phyloP scores from a whole-genome alignment of 2,797 vertebrate genomes.

The Morelia viridis region DNA sequence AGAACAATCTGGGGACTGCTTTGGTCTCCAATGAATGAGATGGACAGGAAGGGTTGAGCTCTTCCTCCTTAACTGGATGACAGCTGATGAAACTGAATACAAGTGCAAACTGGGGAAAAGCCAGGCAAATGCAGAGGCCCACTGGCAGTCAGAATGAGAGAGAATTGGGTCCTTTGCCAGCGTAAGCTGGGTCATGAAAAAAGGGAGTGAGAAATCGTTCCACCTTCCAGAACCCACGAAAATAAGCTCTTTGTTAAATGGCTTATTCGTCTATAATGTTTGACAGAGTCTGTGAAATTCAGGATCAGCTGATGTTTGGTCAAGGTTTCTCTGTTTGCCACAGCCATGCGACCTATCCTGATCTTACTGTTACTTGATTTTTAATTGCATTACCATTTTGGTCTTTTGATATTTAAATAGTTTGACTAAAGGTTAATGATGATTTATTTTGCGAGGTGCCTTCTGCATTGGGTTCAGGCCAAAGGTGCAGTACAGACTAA shows the following conservation, averaged over 20 bases:
- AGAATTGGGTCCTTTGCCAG: constrained; percentile 8
- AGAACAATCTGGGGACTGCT: neutral
- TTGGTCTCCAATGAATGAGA: neutral
- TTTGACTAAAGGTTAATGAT: neutral
- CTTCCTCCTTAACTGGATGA: neutral
- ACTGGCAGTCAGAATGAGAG: neutral
- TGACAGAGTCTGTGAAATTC: neutral
- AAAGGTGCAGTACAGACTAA: neutral
- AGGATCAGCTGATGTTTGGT: neutral
- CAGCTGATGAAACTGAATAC: constrained; percentile 8
- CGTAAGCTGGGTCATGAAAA: neutral
- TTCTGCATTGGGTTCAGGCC: neutral
- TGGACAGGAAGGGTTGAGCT: neutral
- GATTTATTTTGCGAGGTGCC: neutral
- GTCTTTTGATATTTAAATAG: neutral
- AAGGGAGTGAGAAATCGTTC: neutral
- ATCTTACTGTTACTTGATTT: neutral
- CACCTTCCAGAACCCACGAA: neutral
- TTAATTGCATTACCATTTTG: neutral
- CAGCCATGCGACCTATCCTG: neutral
- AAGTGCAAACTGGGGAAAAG: neutral
- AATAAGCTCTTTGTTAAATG: neutral
- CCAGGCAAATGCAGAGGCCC: neutral
- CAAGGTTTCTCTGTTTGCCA: neutral
- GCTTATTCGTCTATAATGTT: neutral